Evolutionary conservation across 2,113 vertebrate species (phyloP).

Genomic region (Pseudolaguvia tuberculata): DNA sequence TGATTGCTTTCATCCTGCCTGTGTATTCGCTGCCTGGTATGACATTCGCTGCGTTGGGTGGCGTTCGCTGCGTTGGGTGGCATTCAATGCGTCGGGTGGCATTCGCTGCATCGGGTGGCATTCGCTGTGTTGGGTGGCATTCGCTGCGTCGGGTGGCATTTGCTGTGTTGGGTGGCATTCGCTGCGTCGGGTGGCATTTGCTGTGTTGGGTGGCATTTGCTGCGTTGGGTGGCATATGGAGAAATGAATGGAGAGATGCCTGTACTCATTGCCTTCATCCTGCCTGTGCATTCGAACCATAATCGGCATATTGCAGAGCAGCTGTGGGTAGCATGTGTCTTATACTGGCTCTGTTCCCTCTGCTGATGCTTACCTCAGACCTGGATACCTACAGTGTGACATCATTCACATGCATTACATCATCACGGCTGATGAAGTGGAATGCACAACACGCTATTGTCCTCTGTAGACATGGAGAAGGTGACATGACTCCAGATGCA

Average conservation of each 20-base stretch:
- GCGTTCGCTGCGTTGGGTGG: too few relatives aligned
- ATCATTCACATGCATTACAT: constrained; percentile 19
- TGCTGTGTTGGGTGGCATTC: too few relatives aligned
- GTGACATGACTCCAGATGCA: constrained; percentile 60
- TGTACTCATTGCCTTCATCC: constrained; percentile 28
- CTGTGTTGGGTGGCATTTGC: constrained; percentile 22
- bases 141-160: too few relatives aligned
- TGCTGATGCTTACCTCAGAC: constrained; percentile 26
- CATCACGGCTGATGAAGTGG: not conserved
- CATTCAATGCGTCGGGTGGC: too few relatives aligned
- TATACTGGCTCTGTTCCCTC: not conserved
- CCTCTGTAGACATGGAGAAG: constrained; percentile 50
- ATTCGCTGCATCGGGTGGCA: too few relatives aligned
- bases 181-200: too few relatives aligned
- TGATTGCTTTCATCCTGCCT: too few relatives aligned
- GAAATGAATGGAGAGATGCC: constrained; percentile 48
- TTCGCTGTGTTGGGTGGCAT: too few relatives aligned
- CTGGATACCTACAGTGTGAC: constrained; percentile 16
- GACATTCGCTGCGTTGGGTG: too few relatives aligned
- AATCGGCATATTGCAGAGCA: constrained; percentile 8
- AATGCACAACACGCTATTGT: constrained; percentile 33
- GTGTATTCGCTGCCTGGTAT: too few relatives aligned
- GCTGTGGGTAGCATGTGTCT: not conserved
- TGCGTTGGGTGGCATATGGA: constrained; percentile 46
- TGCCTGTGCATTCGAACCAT: not conserved